A percentile compares a stretch with the other conserved stretches of the same genome.
phyloP scores from a whole-genome alignment of 2,113 vertebrate species.

The Daphoenositta chrysoptera region DNA sequence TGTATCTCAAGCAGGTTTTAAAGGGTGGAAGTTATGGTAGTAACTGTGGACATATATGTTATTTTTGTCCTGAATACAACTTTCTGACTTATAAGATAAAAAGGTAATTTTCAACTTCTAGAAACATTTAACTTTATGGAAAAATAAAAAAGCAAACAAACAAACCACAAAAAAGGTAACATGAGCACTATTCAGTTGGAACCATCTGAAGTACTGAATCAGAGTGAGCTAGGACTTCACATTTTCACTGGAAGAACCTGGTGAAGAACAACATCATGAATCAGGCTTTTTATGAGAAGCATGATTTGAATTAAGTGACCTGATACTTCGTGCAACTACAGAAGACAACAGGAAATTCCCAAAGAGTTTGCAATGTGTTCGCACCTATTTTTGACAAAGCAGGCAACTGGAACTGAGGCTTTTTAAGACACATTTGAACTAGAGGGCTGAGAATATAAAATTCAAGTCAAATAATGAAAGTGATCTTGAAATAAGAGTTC shows the following conservation, averaged over 20 bases:
- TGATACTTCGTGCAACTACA: not conserved
- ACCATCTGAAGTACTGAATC: not conserved
- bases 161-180: not conserved
- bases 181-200: not conserved
- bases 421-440: not conserved
- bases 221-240: not conserved
- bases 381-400: not conserved
- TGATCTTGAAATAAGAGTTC: not conserved
- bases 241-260: not conserved
- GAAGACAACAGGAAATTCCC: not conserved
- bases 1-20: not conserved
- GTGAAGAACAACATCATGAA: not conserved
- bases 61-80: not conserved
- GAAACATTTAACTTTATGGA: not conserved
- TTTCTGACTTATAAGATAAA: not conserved
- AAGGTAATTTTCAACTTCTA: not conserved
- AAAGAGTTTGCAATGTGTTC: not conserved
- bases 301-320: not conserved
- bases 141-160: not conserved
- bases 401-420: not conserved
- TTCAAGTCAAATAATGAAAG: not conserved
- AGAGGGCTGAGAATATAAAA: not conserved
- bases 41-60: not conserved
- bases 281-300: not conserved
- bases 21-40: not conserved